These are phyloP conservation scores for Xestobium rufovillosum DNA, from an alignment of 2,888 invertebrate species.

Conservation along the genomic window DNA sequence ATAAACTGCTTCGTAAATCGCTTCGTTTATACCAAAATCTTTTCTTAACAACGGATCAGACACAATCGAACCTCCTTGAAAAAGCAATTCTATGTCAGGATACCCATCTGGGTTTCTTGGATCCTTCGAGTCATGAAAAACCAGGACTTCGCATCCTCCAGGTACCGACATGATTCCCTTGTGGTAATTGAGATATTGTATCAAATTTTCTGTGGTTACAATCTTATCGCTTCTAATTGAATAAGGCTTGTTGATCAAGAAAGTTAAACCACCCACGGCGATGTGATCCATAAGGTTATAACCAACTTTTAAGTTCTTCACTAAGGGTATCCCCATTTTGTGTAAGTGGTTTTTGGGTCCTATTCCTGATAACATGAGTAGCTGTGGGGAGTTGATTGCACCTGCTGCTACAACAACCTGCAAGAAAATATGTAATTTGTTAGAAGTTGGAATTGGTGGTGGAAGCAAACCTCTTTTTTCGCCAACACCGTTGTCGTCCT, in stretches of 20 bases:
- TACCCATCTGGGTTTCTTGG: conserved; percentile 52
- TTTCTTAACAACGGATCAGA: conserved; percentile 46
- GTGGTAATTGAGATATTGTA: conserved; percentile 37
- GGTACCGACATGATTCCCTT: conserved; percentile 47
- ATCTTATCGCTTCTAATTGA: conserved; percentile 38
- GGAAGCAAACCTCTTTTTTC: conserved; percentile 51
- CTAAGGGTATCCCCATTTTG: conserved; percentile 39
- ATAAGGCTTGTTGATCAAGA: conserved; percentile 48
- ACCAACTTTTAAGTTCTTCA: conserved; percentile 48
- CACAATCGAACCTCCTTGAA: conserved; percentile 54
- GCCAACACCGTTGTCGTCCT: conserved; percentile 38
- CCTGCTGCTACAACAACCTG: conserved; percentile 56
- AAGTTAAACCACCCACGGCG: conserved; percentile 60
- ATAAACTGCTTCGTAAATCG: conserved; percentile 36
- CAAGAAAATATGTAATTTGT: too few species aligned
- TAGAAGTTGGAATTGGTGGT: too few species aligned
- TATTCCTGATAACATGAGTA: conserved; percentile 66
- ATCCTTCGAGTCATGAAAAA: conserved; percentile 54
- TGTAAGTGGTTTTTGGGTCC: conserved; percentile 44
- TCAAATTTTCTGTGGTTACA: conserved; percentile 30
- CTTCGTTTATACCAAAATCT: conserved; percentile 43
- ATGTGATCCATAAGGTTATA: conserved; percentile 51
- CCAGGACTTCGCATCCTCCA: conserved; percentile 61
- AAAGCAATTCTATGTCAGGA: conserved; percentile 61
- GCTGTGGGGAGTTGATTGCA: conserved; percentile 65